A percentile compares a stretch with the other conserved stretches of the same genome.
Evolutionary conservation across 2,113 vertebrate genomes (phyloP).

Genomic region (Sylvia atricapilla): DNA sequence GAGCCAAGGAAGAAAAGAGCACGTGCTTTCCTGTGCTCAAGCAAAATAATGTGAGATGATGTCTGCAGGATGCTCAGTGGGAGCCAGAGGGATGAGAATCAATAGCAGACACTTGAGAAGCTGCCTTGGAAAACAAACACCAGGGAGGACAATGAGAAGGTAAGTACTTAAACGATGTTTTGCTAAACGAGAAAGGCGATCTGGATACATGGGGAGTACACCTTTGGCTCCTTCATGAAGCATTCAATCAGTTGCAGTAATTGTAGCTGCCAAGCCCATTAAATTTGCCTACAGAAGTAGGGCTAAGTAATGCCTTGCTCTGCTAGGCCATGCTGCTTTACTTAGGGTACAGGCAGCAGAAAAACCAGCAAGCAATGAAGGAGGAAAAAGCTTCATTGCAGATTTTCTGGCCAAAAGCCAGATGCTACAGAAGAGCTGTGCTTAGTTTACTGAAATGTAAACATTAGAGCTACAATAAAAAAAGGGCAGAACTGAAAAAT

Average conservation of each 20-base stretch:
- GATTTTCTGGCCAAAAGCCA: constrained; percentile 6
- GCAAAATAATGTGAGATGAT: neutral
- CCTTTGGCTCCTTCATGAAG: neutral
- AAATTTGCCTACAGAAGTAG: neutral
- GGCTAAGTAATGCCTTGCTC: neutral
- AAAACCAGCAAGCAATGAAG: neutral
- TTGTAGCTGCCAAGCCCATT: neutral
- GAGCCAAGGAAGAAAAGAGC: neutral
- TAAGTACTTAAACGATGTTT: neutral
- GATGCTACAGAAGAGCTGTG: neutral
- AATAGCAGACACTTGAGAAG: neutral
- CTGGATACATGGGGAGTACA: neutral
- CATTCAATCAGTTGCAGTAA: neutral
- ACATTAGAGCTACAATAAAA: neutral
- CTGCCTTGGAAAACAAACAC: neutral
- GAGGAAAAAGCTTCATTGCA: neutral
- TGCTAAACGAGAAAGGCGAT: neutral
- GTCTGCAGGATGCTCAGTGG: neutral
- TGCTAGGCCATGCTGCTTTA: neutral
- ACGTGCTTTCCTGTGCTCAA: neutral
- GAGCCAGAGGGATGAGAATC: neutral
- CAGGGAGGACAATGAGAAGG: neutral
- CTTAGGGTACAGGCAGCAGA: neutral
- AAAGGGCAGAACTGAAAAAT: neutral
- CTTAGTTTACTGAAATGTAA: neutral